Evolutionary conservation across 2,888 invertebrate genomes (phyloP).

Genomic region (Tillus elongatus): DNA sequence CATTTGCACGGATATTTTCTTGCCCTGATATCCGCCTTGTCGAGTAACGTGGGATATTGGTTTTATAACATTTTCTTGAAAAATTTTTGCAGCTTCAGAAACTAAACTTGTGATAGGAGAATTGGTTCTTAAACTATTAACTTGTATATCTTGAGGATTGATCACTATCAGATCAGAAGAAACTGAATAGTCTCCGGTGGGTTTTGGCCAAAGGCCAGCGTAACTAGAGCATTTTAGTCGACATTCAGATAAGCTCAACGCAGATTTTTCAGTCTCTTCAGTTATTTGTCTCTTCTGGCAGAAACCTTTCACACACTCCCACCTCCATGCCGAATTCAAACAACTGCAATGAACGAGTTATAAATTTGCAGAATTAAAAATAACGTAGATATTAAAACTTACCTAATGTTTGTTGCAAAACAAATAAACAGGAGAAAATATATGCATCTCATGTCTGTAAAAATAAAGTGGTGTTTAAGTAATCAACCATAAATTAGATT

Average conservation of each 20-base stretch:
- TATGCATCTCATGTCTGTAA: no score
- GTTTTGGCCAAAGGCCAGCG: slow-evolving; percentile 56
- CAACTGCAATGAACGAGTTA: no score
- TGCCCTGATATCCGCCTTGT: no score
- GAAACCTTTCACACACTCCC: slow-evolving; percentile 47
- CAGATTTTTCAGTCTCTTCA: slow-evolving; percentile 28
- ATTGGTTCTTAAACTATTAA: slow-evolving; percentile 38
- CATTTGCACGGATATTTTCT: no score
- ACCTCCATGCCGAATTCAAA: slow-evolving; percentile 43
- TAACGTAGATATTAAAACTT: no score
- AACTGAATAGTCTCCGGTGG: slow-evolving; percentile 50
- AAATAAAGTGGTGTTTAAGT: no score
- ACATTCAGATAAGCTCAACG: slow-evolving; percentile 52
- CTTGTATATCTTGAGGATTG: slow-evolving; percentile 46
- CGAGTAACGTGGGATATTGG: no score
- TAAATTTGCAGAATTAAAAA: no score
- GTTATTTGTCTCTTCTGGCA: slow-evolving; percentile 44
- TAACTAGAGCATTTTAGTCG: slow-evolving; percentile 54
- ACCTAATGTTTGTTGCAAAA: no score
- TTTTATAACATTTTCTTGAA: slow-evolving; percentile 24
- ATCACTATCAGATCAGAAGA: slow-evolving; percentile 47
- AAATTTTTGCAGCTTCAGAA: slow-evolving; percentile 25
- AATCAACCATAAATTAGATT: no score
- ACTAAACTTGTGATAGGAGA: no score
- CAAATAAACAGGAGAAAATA: no score